Evolutionary conservation across 2,113 vertebrate genomes (phyloP).

Genomic region (Glareola pratincola): DNA sequence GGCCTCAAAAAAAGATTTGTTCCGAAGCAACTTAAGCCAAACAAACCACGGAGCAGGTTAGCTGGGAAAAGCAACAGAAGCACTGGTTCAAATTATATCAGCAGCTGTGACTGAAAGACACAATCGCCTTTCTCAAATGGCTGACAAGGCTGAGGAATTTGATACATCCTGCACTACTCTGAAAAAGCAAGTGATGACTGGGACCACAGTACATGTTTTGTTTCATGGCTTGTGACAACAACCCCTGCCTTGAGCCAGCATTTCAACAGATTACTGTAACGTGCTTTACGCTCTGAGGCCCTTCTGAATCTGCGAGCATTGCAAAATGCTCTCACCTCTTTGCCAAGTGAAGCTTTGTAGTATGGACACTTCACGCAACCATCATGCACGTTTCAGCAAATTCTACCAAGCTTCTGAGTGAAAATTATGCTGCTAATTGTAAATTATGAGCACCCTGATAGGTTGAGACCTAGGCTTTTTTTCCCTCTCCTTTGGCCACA

Average conservation of each 20-base stretch:
- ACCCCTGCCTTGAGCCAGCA: background rate
- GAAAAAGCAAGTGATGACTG: background rate
- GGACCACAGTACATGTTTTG: background rate
- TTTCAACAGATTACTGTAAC: background rate
- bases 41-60: background rate
- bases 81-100: background rate
- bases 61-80: background rate
- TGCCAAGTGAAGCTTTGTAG: background rate
- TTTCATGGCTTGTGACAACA: background rate
- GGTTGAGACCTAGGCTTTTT: background rate
- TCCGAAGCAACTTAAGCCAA: background rate
- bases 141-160: background rate
- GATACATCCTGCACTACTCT: background rate
- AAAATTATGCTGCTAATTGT: background rate
- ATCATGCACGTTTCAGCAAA: background rate
- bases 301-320: background rate
- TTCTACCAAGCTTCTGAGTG: background rate
- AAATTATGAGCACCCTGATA: background rate
- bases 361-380: background rate
- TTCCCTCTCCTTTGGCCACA: background rate
- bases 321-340: background rate
- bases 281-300: background rate
- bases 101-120: background rate
- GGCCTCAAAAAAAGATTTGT: background rate
- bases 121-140: background rate